Evolutionary conservation across 1,140 invertebrate genomes (phyloP).

Genomic region (Brachionus paranguensis): DNA sequence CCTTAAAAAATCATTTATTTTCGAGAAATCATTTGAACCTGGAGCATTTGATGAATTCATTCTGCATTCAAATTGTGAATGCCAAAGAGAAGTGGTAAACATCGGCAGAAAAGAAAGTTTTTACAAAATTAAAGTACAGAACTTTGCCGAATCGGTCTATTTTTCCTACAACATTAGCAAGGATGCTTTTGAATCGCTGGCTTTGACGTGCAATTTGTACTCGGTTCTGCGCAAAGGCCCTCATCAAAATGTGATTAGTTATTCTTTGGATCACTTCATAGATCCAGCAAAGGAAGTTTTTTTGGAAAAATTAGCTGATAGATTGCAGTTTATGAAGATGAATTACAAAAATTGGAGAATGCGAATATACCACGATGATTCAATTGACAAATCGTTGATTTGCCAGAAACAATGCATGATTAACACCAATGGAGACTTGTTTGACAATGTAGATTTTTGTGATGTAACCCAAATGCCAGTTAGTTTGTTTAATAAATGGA

Average conservation of each 20-base stretch:
- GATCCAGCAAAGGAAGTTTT: background rate
- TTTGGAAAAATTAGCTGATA: background rate
- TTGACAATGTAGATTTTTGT: conserved; percentile 35
- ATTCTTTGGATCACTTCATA: background rate
- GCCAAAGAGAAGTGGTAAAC: background rate
- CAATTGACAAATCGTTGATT: background rate
- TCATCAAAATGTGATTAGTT: background rate
- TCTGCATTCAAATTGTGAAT: background rate
- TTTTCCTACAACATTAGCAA: background rate
- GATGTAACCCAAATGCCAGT: conserved; percentile 9
- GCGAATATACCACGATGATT: conserved; percentile 6
- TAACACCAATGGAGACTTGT: background rate
- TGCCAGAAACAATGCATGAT: background rate
- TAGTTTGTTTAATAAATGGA: background rate
- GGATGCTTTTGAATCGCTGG: background rate
- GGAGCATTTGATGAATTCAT: background rate
- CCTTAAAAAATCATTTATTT: background rate
- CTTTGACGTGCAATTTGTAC: conserved; percentile 9
- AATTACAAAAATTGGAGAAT: conserved; percentile 34
- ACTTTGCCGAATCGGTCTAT: background rate
- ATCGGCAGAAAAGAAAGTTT: background rate
- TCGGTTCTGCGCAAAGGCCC: conserved; percentile 18
- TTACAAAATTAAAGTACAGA: background rate
- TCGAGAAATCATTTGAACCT: background rate
- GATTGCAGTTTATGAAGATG: background rate